phyloP scores from a whole-genome alignment of 2,888 invertebrate species.

The Ophion costatus region DNA sequence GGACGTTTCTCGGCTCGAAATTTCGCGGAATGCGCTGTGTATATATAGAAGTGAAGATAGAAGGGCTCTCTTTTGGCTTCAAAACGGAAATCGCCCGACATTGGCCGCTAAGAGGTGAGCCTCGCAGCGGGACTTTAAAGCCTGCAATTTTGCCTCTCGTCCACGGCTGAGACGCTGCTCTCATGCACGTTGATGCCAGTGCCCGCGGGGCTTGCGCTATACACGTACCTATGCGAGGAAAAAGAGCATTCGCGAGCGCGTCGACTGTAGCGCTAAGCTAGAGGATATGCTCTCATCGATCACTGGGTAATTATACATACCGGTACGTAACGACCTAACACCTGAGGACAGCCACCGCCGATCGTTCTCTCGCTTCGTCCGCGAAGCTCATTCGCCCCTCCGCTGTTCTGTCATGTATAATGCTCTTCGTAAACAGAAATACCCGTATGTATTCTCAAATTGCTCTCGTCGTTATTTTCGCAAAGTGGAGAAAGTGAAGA shows the following conservation, averaged over 20 bases:
- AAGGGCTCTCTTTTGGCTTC: constrained; percentile 22
- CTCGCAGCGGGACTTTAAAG: constrained; percentile 62
- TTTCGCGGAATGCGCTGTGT: constrained; percentile 17
- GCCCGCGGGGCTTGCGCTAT: constrained; percentile 38
- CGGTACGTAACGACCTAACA: constrained; percentile 69
- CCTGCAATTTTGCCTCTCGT: constrained; percentile 72
- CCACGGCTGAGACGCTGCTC: constrained; percentile 26
- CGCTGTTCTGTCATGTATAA: too few species aligned
- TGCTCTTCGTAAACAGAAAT: neutral
- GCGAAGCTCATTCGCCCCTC: neutral
- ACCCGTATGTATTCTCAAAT: too few species aligned
- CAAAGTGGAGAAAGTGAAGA: too few species aligned
- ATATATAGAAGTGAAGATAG: constrained; percentile 11
- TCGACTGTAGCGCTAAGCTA: constrained; percentile 10
- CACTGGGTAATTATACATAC: constrained; percentile 70
- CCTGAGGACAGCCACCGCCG: constrained; percentile 67
- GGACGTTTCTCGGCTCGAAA: constrained; percentile 26
- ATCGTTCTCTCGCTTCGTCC: neutral
- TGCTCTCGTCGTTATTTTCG: too few species aligned
- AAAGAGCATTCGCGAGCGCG: constrained; percentile 26
- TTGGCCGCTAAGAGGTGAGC: constrained; percentile 50
- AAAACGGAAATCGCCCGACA: constrained; percentile 26
- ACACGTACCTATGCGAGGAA: neutral
- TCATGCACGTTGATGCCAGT: constrained; percentile 61
- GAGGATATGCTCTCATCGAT: constrained; percentile 67